Percentiles rank a stretch among this genome's conserved stretches.
Conservation (phyloP, 2,888 invertebrate genomes). For the Glyphotaelius pellucidus region DNA sequence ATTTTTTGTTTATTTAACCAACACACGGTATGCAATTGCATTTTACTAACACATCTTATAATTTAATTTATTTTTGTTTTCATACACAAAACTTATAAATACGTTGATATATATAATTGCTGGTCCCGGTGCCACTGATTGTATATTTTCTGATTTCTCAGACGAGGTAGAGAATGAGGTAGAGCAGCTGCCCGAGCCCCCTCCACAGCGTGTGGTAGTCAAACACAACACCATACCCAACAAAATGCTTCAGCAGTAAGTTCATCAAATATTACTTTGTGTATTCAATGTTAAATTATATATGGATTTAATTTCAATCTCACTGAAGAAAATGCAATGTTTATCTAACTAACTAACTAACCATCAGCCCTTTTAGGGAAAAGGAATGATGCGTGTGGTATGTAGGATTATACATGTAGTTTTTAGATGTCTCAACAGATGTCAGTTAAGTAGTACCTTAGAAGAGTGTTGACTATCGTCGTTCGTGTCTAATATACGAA, state of each 20-base stretch:
- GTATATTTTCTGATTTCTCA: slow-evolving; percentile 67
- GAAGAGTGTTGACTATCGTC: too few relatives aligned
- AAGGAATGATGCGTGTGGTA: too few relatives aligned
- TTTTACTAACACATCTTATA: not conserved
- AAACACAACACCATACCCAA: slow-evolving; percentile 87
- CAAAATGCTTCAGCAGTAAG: slow-evolving; percentile 87
- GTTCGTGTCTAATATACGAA: too few relatives aligned
- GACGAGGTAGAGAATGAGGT: slow-evolving; percentile 80
- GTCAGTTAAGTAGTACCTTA: too few relatives aligned
- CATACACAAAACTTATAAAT: slow-evolving; percentile 13
- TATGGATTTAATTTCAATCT: too few relatives aligned
- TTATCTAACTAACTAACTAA: too few relatives aligned
- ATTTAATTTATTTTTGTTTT: not conserved
- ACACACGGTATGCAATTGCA: not conserved
- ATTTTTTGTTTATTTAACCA: not conserved
- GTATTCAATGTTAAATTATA: too few relatives aligned
- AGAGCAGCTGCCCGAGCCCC: slow-evolving; percentile 79
- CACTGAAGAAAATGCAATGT: too few relatives aligned
- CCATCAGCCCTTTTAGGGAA: too few relatives aligned
- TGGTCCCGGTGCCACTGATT: slow-evolving; percentile 24
- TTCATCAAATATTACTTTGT: slow-evolving; percentile 66
- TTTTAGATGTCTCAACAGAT: too few relatives aligned
- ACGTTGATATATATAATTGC: slow-evolving; percentile 20
- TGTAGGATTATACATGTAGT: too few relatives aligned
- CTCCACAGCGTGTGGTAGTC: slow-evolving; percentile 82